phyloP scores from a whole-genome alignment of 2,113 vertebrate genomes.

The Colossoma macropomum region DNA sequence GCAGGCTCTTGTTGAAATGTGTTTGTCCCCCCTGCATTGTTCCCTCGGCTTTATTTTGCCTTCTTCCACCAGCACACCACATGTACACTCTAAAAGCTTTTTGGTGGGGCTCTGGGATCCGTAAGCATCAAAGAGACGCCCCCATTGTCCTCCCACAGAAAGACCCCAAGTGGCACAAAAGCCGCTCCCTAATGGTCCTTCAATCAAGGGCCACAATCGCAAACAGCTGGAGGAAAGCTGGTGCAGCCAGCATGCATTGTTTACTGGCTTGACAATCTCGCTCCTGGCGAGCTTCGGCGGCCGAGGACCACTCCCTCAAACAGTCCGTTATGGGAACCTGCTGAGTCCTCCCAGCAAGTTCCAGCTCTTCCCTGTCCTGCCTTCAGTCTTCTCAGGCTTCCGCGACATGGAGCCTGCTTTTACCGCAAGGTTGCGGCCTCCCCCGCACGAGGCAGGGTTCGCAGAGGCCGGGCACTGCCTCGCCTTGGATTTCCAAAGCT shows the following conservation, averaged over 20 bases:
- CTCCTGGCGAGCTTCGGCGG: constrained; percentile 12
- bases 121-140: background rate
- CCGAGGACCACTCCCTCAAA: constrained; percentile 5
- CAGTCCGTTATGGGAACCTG: constrained; percentile 9
- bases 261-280: constrained; percentile 28
- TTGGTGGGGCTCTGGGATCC: background rate
- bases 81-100: background rate
- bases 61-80: background rate
- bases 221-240: background rate
- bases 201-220: constrained; percentile 11
- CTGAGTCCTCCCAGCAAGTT: constrained; percentile 27
- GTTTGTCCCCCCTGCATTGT: background rate
- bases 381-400: background rate
- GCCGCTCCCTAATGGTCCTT: background rate
- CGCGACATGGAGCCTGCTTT: background rate
- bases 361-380: background rate
- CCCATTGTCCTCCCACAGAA: background rate
- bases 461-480: background rate
- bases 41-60: background rate
- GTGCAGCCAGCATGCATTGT: constrained; percentile 7
- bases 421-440: background rate
- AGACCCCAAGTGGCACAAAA: background rate
- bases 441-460: constrained; percentile 11
- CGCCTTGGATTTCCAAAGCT: constrained; percentile 25
- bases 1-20: background rate